Evolutionary conservation across 2,888 invertebrate species (phyloP).

Genomic region (Terebella lapidaria): DNA sequence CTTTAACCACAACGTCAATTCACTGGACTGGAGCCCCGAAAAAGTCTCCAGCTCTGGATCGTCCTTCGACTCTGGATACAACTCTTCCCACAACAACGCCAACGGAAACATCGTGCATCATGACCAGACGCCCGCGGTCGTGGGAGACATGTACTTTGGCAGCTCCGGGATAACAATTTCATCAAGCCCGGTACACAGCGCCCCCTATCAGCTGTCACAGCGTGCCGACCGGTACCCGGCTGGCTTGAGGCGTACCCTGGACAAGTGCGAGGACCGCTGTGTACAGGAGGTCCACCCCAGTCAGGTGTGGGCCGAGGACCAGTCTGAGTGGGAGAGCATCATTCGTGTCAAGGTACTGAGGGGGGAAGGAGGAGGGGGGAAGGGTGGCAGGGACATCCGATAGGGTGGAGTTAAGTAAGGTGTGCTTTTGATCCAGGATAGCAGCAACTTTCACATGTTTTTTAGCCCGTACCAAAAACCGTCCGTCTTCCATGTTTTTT

Average conservation of each 20-base stretch:
- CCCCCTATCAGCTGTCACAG: background rate
- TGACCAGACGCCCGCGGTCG: background rate
- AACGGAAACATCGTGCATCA: background rate
- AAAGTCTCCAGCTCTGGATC: background rate
- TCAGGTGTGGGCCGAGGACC: background rate
- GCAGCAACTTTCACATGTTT: too few relatives aligned
- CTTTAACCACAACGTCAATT: too few relatives aligned
- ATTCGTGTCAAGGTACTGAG: background rate
- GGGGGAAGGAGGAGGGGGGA: too few relatives aligned
- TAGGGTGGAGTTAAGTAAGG: too few relatives aligned
- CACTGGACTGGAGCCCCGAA: background rate
- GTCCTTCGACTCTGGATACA: background rate
- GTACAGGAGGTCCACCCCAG: background rate
- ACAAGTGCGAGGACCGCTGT: background rate
- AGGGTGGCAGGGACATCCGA: too few relatives aligned
- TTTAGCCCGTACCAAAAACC: too few relatives aligned
- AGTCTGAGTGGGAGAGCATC: background rate
- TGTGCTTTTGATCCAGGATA: too few relatives aligned
- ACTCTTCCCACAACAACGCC: background rate
- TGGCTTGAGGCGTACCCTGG: background rate
- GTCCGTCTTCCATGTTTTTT: too few relatives aligned
- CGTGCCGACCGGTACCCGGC: background rate
- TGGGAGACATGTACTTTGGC: background rate
- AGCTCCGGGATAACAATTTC: background rate
- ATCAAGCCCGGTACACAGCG: background rate